Conservation (phyloP, 2,113 vertebrate genomes). For the Rynchops niger region DNA sequence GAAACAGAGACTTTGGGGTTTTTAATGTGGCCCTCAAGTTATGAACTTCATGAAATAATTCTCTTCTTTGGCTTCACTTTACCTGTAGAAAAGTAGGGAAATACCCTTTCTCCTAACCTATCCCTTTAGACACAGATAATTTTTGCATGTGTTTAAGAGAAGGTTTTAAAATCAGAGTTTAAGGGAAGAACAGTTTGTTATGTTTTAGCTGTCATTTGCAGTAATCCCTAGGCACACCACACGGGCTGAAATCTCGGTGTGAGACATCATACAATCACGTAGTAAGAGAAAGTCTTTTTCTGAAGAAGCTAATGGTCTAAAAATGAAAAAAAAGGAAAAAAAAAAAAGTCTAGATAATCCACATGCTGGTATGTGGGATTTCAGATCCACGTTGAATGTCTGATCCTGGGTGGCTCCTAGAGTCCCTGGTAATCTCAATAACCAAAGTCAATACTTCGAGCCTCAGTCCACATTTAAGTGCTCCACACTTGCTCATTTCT, state of each 20-base stretch:
- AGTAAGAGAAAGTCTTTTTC: neutral
- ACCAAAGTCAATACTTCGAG: neutral
- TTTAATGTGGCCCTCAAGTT: neutral
- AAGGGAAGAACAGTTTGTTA: neutral
- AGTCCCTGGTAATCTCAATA: neutral
- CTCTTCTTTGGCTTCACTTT: neutral
- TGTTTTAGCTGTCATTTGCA: neutral
- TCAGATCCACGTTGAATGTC: fast-evolving
- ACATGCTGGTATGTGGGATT: fast-evolving
- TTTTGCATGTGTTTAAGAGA: neutral
- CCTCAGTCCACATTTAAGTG: neutral
- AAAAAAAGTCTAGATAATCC: neutral
- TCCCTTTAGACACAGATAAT: neutral
- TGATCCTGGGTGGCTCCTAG: neutral
- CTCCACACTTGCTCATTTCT: neutral
- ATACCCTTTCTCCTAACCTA: neutral
- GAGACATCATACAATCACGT: neutral
- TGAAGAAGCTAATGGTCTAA: neutral
- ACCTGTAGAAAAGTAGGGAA: neutral
- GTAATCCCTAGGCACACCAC: neutral
- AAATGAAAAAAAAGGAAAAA: neutral
- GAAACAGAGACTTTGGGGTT: neutral
- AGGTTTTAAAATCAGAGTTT: neutral
- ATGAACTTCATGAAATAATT: neutral
- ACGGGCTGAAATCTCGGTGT: neutral